A percentile compares a stretch with the other conserved stretches of the same genome.
Evolutionary conservation across 2,797 vertebrate species (phyloP).

Genomic region (Tiaroga cobitis): DNA sequence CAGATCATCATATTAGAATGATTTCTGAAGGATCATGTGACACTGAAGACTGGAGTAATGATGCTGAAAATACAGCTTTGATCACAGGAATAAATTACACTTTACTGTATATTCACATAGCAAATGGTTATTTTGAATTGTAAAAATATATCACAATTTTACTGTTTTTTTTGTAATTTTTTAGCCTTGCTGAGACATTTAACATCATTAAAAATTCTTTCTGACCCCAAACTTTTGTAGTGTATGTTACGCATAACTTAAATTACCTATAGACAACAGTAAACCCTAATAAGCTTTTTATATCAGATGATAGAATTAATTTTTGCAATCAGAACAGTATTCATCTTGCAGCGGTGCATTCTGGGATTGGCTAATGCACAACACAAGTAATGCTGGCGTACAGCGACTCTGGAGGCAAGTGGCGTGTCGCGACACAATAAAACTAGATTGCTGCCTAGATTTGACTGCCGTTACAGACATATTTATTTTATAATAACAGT

Average conservation of each 20-base stretch:
- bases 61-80: no score
- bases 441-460: neutral
- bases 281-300: no score
- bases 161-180: neutral
- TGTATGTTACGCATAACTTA: neutral
- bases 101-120: no score
- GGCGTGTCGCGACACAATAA: neutral
- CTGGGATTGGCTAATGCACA: neutral
- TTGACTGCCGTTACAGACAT: neutral
- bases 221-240: no score
- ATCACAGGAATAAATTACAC: no score
- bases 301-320: neutral
- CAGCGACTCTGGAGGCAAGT: neutral
- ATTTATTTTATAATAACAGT: neutral
- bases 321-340: neutral
- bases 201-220: neutral
- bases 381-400: neutral
- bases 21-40: no score
- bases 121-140: accelerated
- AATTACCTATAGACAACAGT: neutral
- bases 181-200: neutral
- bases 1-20: no score
- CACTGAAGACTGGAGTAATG: no score
- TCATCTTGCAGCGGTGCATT: neutral
- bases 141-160: neutral